phyloP scores from a whole-genome alignment of 1,140 invertebrate genomes.

The Trichonephila clavipes region DNA sequence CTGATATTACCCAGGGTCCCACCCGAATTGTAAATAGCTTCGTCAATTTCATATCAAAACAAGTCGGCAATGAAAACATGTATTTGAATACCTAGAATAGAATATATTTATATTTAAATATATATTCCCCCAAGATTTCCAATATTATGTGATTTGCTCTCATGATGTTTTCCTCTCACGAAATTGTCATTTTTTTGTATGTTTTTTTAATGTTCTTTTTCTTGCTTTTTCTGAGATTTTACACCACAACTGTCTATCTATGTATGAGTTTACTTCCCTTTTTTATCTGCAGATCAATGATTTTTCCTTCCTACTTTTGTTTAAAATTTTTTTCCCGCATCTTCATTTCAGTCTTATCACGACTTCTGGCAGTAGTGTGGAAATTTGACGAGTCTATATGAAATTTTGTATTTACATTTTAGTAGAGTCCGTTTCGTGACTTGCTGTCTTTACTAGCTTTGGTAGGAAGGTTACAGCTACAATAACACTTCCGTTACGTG shows the following conservation, averaged over 20 bases:
- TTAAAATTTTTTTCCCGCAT: not conserved
- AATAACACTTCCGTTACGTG: too few relatives aligned
- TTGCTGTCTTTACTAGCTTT: not conserved
- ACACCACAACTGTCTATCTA: not conserved
- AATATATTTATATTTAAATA: slow-evolving; percentile 14
- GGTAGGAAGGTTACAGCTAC: too few relatives aligned
- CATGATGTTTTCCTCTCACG: not conserved
- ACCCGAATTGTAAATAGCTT: not conserved
- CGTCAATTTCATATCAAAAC: not conserved
- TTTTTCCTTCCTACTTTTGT: not conserved
- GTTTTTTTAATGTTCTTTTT: not conserved
- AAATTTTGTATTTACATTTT: slow-evolving; percentile 47
- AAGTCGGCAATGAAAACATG: not conserved
- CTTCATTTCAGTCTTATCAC: slow-evolving; percentile 24
- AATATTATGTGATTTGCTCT: not conserved
- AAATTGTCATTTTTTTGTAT: not conserved
- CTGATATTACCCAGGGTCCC: too few relatives aligned
- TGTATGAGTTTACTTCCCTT: not conserved
- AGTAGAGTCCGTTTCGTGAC: slow-evolving; percentile 16
- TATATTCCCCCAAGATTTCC: not conserved
- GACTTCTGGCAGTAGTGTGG: not conserved
- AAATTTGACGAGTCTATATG: slow-evolving; percentile 23
- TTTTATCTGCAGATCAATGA: not conserved
- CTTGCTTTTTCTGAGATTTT: not conserved
- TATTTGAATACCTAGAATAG: not conserved